Percentiles rank a stretch among this genome's conserved stretches.
Conservation (phyloP, 2,113 vertebrate genomes). For the Piprites chloris region DNA sequence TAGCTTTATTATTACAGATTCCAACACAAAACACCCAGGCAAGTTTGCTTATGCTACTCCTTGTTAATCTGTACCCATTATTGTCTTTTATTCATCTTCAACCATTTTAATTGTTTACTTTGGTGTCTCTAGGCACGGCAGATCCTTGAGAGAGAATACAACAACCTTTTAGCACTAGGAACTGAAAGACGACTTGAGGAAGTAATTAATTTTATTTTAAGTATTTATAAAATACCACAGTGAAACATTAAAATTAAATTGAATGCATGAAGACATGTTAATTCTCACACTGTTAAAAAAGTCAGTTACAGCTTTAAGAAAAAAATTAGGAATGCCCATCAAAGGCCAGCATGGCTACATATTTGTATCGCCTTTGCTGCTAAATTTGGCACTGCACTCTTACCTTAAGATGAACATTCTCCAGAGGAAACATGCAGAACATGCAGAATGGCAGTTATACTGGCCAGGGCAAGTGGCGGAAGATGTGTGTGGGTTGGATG, state of each 20-base stretch:
- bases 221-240: background rate
- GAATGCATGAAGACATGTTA: constrained; percentile 21
- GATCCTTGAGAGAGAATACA: constrained; percentile 98
- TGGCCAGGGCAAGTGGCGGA: background rate
- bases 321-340: background rate
- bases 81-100: background rate
- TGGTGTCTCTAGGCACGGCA: constrained; percentile 89
- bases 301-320: background rate
- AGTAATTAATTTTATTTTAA: constrained; percentile 77
- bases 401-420: background rate
- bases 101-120: constrained; percentile 52
- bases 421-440: background rate
- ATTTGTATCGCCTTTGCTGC: background rate
- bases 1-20: constrained; percentile 96
- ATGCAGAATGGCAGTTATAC: background rate
- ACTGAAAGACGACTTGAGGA: constrained; percentile 95
- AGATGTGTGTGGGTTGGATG: background rate
- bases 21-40: constrained; percentile 96
- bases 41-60: constrained; percentile 21
- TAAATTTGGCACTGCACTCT: background rate
- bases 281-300: background rate
- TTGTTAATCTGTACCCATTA: background rate
- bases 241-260: background rate
- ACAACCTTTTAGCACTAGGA: constrained; percentile 96
- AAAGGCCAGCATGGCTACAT: background rate